These are phyloP conservation scores for Limnephilus auricula DNA, from an alignment of 2,888 invertebrate genomes.

Conservation along the genomic window DNA sequence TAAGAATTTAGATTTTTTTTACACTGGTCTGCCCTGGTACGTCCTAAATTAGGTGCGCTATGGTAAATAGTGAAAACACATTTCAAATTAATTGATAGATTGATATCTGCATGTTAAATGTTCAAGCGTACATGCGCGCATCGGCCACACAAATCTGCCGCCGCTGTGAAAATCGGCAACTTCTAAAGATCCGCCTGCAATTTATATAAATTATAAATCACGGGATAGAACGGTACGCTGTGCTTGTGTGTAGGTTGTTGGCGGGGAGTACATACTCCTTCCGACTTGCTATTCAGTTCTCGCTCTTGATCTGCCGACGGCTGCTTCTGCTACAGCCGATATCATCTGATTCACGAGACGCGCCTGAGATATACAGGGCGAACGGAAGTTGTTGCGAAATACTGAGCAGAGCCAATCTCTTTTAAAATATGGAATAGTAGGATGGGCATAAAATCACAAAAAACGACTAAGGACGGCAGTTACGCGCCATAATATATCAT, in stretches of 20 bases:
- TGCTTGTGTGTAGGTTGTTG: too few relatives aligned
- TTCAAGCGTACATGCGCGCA: neutral
- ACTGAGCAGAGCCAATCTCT: neutral
- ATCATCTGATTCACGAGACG: constrained; percentile 8
- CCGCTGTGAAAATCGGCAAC: neutral
- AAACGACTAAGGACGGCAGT: too few relatives aligned
- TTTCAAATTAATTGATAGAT: neutral
- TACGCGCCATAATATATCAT: too few relatives aligned
- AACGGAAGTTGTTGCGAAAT: neutral
- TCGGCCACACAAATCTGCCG: neutral
- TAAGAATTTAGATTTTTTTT: too few relatives aligned
- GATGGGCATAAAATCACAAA: too few relatives aligned
- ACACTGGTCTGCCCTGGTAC: too few relatives aligned
- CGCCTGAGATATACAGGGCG: neutral
- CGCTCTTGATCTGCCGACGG: constrained; percentile 9
- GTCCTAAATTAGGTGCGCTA: too few relatives aligned
- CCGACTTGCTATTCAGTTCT: constrained; percentile 22
- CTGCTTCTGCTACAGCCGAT: neutral
- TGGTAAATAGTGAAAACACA: too few relatives aligned
- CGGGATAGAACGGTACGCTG: neutral
- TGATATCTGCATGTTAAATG: neutral
- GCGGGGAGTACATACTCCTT: neutral
- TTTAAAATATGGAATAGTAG: too few relatives aligned
- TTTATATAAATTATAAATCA: neutral
- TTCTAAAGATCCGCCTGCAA: neutral